Percentiles rank a stretch among this genome's conserved stretches.
Conservation (phyloP, 2,797 vertebrate species). For the Florisuga fusca region DNA sequence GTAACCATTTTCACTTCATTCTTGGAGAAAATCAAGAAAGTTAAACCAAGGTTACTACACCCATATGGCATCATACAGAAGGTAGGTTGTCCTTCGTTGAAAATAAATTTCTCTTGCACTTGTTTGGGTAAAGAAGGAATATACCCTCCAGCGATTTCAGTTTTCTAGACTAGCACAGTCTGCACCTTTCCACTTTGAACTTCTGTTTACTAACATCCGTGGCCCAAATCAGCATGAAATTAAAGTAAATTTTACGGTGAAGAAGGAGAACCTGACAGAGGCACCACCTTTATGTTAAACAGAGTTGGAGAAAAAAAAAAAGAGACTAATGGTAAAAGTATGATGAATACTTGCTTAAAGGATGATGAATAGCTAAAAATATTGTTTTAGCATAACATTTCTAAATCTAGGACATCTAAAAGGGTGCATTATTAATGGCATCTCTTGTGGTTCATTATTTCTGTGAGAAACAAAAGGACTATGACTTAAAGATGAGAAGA, state of each 20-base stretch:
- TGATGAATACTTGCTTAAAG: neutral
- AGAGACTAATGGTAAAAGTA: neutral
- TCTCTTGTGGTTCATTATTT: conserved; percentile 39
- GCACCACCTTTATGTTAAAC: neutral
- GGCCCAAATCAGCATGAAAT: neutral
- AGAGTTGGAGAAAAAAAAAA: neutral
- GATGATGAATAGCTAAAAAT: conserved; percentile 20
- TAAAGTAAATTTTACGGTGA: neutral
- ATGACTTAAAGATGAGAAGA: conserved; percentile 24
- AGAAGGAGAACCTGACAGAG: neutral
- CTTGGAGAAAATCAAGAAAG: neutral
- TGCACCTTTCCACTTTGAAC: neutral
- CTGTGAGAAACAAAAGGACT: neutral
- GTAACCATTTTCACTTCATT: neutral
- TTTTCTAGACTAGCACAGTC: neutral
- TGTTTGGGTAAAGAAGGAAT: neutral
- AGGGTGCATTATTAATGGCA: conserved; percentile 6
- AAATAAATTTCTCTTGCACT: neutral
- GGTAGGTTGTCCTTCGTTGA: neutral
- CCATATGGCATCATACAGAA: neutral
- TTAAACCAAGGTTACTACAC: neutral
- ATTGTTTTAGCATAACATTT: neutral
- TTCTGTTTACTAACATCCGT: neutral
- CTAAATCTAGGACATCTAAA: conserved; percentile 11
- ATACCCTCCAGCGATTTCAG: neutral